Percentiles rank a stretch among this genome's conserved stretches.
These are phyloP conservation scores for Cheilosia impressa DNA, from an alignment of 2,888 invertebrate species.

Conservation along the genomic window DNA sequence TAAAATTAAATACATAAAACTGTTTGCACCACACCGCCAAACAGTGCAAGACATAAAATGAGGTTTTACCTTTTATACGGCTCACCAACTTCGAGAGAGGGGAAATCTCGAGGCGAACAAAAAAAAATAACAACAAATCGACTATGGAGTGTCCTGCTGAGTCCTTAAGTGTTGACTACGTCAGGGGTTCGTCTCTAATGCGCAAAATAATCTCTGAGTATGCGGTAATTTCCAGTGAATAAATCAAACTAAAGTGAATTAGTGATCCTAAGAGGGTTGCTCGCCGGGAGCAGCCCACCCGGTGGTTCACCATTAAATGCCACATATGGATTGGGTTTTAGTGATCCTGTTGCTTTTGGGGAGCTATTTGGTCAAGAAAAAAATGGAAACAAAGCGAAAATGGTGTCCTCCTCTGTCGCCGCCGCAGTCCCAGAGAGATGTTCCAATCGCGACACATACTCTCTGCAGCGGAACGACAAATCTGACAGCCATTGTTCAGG, in stretches of 20 bases:
- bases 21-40: constrained; percentile 68
- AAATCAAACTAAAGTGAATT: constrained; percentile 75
- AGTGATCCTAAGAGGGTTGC: constrained; percentile 71
- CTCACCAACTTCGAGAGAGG: constrained; percentile 19
- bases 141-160: constrained; percentile 77
- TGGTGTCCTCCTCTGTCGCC: constrained; percentile 20
- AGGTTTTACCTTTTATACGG: constrained; percentile 68
- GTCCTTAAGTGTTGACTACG: constrained; percentile 79
- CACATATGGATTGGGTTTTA: constrained; percentile 69
- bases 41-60: constrained; percentile 69
- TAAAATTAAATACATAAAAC: constrained; percentile 75
- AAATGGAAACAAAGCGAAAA: constrained; percentile 1
- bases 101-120: not conserved
- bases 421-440: constrained; percentile 19
- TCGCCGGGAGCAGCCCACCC: constrained; percentile 59
- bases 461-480: constrained; percentile 56
- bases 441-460: not conserved
- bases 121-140: constrained; percentile 64
- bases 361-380: constrained; percentile 42
- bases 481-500: constrained; percentile 67
- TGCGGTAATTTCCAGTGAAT: constrained; percentile 73
- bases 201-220: constrained; percentile 72
- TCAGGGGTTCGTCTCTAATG: constrained; percentile 72
- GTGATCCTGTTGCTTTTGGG: constrained; percentile 52
- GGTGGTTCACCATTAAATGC: constrained; percentile 72